Conservation (phyloP, 1,140 invertebrate genomes). For the Araneus ventricosus region DNA sequence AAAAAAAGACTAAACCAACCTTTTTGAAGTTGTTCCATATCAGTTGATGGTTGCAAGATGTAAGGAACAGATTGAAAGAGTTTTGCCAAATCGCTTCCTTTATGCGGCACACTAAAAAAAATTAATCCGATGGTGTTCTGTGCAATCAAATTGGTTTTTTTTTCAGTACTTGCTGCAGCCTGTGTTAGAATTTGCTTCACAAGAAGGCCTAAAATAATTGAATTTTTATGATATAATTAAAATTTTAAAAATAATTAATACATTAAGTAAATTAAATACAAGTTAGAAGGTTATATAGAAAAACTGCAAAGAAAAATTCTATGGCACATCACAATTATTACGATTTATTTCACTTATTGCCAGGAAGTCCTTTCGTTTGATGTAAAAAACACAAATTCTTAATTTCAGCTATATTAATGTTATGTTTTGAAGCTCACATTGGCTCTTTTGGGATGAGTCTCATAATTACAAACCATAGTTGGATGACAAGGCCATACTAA, state of each 20-base stretch:
- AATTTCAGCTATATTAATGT: too few species aligned
- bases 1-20: conserved; percentile 79
- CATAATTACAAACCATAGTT: too few species aligned
- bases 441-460: too few species aligned
- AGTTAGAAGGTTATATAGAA: too few species aligned
- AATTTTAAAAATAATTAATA: too few species aligned
- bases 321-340: too few species aligned
- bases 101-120: conserved; percentile 90
- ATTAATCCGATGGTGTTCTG: conserved; percentile 82
- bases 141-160: conserved; percentile 76
- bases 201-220: conserved; percentile 83
- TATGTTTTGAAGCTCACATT: too few species aligned
- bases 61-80: conserved; percentile 81
- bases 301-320: too few species aligned
- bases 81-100: conserved; percentile 86
- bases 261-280: neutral
- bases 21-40: conserved; percentile 89
- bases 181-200: conserved; percentile 87
- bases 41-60: conserved; percentile 88
- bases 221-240: neutral
- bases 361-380: too few species aligned
- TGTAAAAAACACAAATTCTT: too few species aligned
- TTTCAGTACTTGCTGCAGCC: conserved; percentile 79
- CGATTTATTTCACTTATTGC: too few species aligned
- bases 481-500: too few species aligned